Conservation (phyloP, 2,113 vertebrate species). For the Pelmatolapia mariae region DNA sequence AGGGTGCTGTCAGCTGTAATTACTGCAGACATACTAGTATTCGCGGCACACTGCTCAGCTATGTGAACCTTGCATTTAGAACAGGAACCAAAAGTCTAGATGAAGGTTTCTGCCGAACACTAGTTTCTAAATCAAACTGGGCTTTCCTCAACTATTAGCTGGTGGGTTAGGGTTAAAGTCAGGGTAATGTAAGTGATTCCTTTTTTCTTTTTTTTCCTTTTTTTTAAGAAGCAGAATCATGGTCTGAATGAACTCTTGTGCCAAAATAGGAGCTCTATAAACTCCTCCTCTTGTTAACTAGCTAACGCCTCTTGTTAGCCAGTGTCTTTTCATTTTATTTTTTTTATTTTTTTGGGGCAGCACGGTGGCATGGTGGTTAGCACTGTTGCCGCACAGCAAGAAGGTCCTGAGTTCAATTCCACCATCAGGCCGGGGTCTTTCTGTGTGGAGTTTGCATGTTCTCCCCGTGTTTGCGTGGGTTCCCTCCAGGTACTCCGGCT, state of each 20-base stretch:
- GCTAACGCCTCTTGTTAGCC: neutral
- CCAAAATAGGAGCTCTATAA: neutral
- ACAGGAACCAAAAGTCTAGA: neutral
- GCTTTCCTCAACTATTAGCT: neutral
- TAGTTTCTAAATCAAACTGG: neutral
- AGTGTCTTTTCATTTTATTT: neutral
- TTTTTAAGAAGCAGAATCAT: neutral
- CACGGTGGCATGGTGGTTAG: no score
- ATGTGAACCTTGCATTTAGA: neutral
- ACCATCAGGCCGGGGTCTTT: no score
- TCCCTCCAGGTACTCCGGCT: no score
- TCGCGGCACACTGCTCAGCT: neutral
- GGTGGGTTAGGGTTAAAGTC: neutral
- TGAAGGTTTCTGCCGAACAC: neutral
- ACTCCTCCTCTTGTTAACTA: neutral
- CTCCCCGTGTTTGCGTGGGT: no score
- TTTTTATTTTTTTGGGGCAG: neutral
- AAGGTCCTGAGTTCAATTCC: no score
- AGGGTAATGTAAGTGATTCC: neutral
- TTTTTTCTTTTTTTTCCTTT: neutral
- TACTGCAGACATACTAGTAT: neutral
- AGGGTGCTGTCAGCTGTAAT: constrained; percentile 10
- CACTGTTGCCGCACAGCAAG: no score
- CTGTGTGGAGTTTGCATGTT: no score
- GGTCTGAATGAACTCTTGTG: neutral